phyloP scores from a whole-genome alignment of 2,888 invertebrate species.

The Exephanes ischioxanthus region DNA sequence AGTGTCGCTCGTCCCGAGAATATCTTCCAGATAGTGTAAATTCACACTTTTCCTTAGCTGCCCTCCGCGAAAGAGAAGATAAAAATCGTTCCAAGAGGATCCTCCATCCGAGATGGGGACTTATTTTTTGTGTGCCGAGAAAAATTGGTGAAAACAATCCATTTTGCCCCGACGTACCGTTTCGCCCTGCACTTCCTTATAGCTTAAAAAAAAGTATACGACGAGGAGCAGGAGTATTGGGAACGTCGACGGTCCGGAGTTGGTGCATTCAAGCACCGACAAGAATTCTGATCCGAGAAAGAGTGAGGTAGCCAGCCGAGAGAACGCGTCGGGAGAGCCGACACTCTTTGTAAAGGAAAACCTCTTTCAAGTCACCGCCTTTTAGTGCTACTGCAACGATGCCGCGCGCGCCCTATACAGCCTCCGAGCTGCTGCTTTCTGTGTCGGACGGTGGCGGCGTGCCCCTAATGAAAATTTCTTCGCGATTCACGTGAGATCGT shows the following conservation, averaged over 20 bases:
- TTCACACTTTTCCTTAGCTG: constrained; percentile 27
- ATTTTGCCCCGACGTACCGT: background rate
- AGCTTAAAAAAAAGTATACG: constrained; percentile 64
- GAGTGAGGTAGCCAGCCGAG: constrained; percentile 47
- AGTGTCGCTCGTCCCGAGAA: constrained; percentile 5
- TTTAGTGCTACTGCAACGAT: constrained; percentile 75
- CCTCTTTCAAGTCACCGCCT: constrained; percentile 83
- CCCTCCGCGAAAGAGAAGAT: constrained; percentile 21
- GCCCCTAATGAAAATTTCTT: constrained; percentile 62
- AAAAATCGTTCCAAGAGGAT: constrained; percentile 52
- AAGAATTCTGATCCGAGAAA: constrained; percentile 72
- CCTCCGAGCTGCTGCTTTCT: constrained; percentile 25
- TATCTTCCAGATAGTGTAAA: background rate
- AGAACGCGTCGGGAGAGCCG: constrained; percentile 57
- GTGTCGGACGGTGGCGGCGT: constrained; percentile 21
- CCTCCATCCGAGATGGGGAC: background rate
- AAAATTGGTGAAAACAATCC: background rate
- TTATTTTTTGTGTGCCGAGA: background rate
- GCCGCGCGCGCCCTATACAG: constrained; percentile 51
- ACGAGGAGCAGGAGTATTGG: constrained; percentile 25
- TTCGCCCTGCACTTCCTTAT: background rate
- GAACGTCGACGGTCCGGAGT: constrained; percentile 56
- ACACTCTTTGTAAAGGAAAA: constrained; percentile 83
- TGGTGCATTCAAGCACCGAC: constrained; percentile 72
- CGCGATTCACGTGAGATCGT: constrained; percentile 44